Conservation (phyloP, 2,113 vertebrate genomes). For the Megaceryle torquata region DNA sequence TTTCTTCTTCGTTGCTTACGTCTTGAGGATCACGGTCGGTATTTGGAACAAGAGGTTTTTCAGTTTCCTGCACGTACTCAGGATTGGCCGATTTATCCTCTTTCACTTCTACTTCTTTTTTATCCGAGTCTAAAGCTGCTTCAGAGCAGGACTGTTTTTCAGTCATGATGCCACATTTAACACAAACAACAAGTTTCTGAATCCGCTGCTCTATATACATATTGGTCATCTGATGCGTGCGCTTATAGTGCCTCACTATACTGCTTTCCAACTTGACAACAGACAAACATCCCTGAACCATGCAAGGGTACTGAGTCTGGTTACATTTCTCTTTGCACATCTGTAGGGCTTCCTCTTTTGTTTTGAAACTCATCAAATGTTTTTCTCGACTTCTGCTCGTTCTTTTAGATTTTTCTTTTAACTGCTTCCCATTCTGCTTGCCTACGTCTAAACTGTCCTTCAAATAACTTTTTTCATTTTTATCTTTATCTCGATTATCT, state of each 20-base stretch:
- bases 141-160: constrained; percentile 65
- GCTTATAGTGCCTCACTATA: constrained; percentile 87
- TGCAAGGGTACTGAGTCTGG: constrained; percentile 88
- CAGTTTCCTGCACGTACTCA: constrained; percentile 6
- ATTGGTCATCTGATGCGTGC: constrained; percentile 81
- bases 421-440: constrained; percentile 61
- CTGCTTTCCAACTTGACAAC: constrained; percentile 87
- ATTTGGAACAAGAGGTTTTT: not conserved
- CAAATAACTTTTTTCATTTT: constrained; percentile 20
- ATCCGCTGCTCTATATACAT: constrained; percentile 72
- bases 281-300: constrained; percentile 90
- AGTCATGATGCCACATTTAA: constrained; percentile 74
- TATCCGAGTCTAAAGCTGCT: constrained; percentile 30
- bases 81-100: constrained; percentile 15
- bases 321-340: constrained; percentile 90
- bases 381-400: constrained; percentile 69
- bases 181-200: constrained; percentile 80
- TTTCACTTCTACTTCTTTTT: constrained; percentile 21
- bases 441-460: constrained; percentile 18
- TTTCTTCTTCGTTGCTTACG: constrained; percentile 38
- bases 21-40: not conserved
- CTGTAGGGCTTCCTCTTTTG: constrained; percentile 88
- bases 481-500: constrained; percentile 52
- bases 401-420: constrained; percentile 67
- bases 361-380: constrained; percentile 74